A percentile compares a stretch with the other conserved stretches of the same genome.
Conservation (phyloP, 2,888 invertebrate genomes). For the Linnaemya vulpina region DNA sequence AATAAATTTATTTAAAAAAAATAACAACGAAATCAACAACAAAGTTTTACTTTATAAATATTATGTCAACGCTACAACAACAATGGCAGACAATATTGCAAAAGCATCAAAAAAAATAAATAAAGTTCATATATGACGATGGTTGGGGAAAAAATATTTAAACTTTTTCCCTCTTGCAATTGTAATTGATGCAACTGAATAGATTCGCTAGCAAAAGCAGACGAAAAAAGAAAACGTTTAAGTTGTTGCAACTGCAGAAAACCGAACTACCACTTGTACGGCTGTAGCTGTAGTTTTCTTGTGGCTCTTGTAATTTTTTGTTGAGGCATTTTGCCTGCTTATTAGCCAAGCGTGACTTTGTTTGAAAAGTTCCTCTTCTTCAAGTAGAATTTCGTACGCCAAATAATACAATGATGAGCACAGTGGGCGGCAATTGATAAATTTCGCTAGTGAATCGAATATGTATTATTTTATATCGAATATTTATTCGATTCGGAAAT, state of each 20-base stretch:
- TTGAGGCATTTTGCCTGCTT: conserved; percentile 33
- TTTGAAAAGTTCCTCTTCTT: conserved; percentile 19
- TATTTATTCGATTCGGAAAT: too few relatives aligned
- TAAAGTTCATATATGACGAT: conserved; percentile 10
- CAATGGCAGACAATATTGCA: neutral
- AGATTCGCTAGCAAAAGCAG: neutral
- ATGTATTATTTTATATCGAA: too few relatives aligned
- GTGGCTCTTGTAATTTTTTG: neutral
- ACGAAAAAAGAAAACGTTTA: conserved; percentile 1
- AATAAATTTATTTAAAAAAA: conserved; percentile 32
- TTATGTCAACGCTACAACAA: conserved; percentile 5
- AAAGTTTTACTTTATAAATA: neutral
- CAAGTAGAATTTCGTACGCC: neutral
- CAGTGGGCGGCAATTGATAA: neutral
- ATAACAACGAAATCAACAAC: conserved; percentile 1
- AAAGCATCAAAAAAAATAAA: neutral
- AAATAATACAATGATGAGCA: neutral
- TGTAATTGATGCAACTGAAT: conserved; percentile 14
- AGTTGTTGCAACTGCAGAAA: neutral
- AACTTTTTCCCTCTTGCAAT: neutral
- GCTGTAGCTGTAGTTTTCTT: neutral
- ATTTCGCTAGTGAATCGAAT: too few relatives aligned
- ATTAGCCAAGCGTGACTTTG: conserved; percentile 48
- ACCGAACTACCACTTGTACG: neutral
- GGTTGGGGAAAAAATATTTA: neutral